Base-by-base conservation (phyloP, 2,888 invertebrate species). In the Andrena bicolor region DNA sequence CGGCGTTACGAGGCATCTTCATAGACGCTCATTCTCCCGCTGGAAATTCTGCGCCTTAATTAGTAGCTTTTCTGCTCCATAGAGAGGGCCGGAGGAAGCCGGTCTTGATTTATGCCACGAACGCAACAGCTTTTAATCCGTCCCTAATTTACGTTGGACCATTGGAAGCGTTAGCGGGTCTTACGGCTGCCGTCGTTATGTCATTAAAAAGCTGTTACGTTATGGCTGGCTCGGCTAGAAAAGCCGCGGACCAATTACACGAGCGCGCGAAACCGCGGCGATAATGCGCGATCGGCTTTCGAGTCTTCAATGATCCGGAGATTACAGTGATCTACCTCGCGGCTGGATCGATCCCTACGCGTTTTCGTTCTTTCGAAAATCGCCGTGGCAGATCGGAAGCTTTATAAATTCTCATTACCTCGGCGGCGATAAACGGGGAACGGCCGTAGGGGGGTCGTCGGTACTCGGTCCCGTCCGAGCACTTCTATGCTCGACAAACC, bases 121-220 rank as follows among this genome's bases (percentile, higher is more conserved):
- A 73, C 72, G 82, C 77, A 80, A 80, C 82, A 74, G 74, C 82
- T 79, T 88, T 87, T 81, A 84, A 87, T 86, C 82, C 82, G 58
- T 68, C 60, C 72, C 72, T 76, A 84, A 87, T 87, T 87, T 78
- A 84, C 82, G 80, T 77, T 30, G 74, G 58, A 64, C 74, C 56
- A 64, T 83, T 72, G 68, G 64, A 72, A 23, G 49, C 63, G 75
- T 82, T 79, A 72, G 71, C 64, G 73, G 28, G 64, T 72, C 77
- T 23, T 41, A 26, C 60, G 68, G 71, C 64, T 35, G 58, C 8
- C 53, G 23, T 71, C 80, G 71, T 71, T 69, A 26, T 60, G 77
- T 73, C 80, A 80, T 85, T 85, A 86, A 86, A 84, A 86, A 73
- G 73, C 70, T 53, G 85, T 83, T 85, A 68, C 75, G 60, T 83